phyloP scores from a whole-genome alignment of 1,140 invertebrate species.

The Monochamus saltuarius region DNA sequence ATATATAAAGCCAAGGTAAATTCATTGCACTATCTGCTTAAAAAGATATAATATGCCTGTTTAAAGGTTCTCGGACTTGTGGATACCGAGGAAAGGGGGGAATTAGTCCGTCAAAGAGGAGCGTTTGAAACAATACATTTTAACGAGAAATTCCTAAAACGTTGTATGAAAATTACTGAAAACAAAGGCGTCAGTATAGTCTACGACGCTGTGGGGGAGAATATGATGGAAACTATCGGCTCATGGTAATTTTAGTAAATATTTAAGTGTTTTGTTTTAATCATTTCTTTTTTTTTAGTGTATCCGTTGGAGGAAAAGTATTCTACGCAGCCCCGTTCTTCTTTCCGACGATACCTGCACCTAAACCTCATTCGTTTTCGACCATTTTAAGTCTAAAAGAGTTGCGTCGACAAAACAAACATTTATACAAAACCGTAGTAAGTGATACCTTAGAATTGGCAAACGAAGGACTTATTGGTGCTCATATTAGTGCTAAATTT shows the following conservation, averaged over 20 bases:
- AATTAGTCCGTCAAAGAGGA: conserved; percentile 57
- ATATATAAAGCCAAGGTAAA: conserved; percentile 58
- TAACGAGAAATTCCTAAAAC: conserved; percentile 53
- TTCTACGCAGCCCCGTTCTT: conserved; percentile 52
- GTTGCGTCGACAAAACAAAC: conserved; percentile 40
- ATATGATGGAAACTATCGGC: conserved; percentile 54
- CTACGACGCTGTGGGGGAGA: conserved; percentile 61
- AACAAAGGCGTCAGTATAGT: conserved; percentile 57
- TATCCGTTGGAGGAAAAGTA: conserved; percentile 53
- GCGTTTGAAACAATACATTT: conserved; percentile 57
- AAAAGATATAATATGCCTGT: background rate
- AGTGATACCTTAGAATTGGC: conserved; percentile 57
- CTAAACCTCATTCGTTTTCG: conserved; percentile 35
- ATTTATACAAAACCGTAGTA: conserved; percentile 48
- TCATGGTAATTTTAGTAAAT: conserved; percentile 51
- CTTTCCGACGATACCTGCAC: conserved; percentile 35
- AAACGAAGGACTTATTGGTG: conserved; percentile 54
- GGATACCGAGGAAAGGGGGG: conserved; percentile 56
- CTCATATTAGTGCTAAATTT: conserved; percentile 55
- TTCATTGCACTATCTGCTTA: background rate
- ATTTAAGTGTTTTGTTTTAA: conserved; percentile 6
- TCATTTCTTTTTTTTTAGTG: conserved; percentile 46
- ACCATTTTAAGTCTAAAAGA: conserved; percentile 38
- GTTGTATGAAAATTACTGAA: conserved; percentile 55
- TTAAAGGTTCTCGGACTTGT: conserved; percentile 59